These are phyloP conservation scores for Pterois miles DNA, from an alignment of 2,797 vertebrate genomes.

Conservation along the genomic window DNA sequence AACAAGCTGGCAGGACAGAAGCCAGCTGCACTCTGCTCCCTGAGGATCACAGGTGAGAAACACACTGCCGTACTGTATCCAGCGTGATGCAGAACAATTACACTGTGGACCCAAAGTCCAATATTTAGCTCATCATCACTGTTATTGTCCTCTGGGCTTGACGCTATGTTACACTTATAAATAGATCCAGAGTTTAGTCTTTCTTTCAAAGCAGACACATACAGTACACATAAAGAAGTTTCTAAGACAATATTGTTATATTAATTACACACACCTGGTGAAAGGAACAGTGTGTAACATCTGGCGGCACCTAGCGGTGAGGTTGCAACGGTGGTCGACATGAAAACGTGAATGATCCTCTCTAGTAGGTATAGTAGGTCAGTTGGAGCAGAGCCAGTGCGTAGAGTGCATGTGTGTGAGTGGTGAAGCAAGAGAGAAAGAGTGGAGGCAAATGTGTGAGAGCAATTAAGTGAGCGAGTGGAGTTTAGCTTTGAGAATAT, in stretches of 20 bases:
- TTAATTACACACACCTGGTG: not conserved
- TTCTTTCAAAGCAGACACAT: not conserved
- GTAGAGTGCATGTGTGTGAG: not conserved
- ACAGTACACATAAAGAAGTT: not conserved
- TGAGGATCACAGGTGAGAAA: constrained; percentile 13
- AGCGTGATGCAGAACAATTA: not conserved
- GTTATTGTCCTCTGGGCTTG: constrained; percentile 7
- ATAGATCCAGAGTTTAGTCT: not conserved
- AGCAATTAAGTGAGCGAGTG: no score
- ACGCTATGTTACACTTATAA: not conserved
- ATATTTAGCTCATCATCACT: constrained; percentile 13
- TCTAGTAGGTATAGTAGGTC: not conserved
- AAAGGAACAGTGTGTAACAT: not conserved
- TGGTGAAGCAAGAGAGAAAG: not conserved
- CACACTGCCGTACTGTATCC: not conserved
- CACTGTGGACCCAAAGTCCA: not conserved
- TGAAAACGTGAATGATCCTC: not conserved
- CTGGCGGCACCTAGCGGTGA: no score
- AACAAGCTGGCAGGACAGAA: constrained; percentile 17
- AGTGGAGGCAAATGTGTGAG: no score
- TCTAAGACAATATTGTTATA: not conserved
- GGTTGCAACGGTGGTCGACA: not conserved
- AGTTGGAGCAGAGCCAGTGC: not conserved
- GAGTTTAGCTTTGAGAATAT: not conserved
- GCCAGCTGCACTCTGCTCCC: constrained; percentile 39